Evolutionary conservation across 1,140 invertebrate genomes (phyloP), one percentile per base, ranked within the genome.

Genomic region (Varroa destructor): DNA sequence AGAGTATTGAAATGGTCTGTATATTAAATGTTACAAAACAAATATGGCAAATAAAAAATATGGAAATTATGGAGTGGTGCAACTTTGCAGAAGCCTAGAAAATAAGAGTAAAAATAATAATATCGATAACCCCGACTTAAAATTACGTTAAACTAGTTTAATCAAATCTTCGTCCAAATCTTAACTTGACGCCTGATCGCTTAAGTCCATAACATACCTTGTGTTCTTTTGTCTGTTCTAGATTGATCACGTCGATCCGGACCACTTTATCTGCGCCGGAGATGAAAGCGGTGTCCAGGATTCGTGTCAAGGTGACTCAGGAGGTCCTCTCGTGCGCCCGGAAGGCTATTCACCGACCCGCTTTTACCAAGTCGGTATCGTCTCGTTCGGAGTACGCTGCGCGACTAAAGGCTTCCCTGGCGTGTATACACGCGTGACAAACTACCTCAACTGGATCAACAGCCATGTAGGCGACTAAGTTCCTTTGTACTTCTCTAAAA

Each of bases 361-460:
- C 0, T 87, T 80, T 75, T 85, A 86, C 73, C 78, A 84, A 61
- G 84, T 88, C 71, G 89, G 88, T 1, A 82, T 90, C 0, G 87
- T 89, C 0, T 89, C 87, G 12, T 89, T 85, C 74, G 88, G 88
- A 0, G 84, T 82, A 57, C 81, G 83, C 77, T 90, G 89, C 78
- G 89, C 88, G 72, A 83, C 86, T 78, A 79, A 84, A 71, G 85
- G 86, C 74, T 85, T 84, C 77, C 85, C 89, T 8, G 86, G 89
- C 12, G 86, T 91, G 71, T 90, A 92, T 80, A 84, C 88, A n/a
- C 82, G 86, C 77, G 86, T 91, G 57, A 83, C 86, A 6, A 73
- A 75, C 8, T 82, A 79, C 74, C 70, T 78, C 1, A 77, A 78
- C 0, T 84, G 82, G 81, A 81, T 83, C 14, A 46, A 51, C 40